Conservation (phyloP, 2,113 vertebrate species). For the Rhodinocichla rosea region DNA sequence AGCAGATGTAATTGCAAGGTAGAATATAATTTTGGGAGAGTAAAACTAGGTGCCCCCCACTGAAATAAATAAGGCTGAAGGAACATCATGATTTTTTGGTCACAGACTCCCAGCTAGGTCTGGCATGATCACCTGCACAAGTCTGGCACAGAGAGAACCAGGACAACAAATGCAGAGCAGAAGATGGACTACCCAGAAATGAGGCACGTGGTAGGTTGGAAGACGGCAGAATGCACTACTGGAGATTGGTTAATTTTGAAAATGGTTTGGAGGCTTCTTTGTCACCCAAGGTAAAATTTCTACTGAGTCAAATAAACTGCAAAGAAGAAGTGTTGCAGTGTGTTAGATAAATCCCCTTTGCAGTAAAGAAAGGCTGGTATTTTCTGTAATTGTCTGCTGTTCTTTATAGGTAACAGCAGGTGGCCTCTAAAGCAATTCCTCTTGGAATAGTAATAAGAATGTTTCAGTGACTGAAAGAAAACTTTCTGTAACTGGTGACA, state of each 20-base stretch:
- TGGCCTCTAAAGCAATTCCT: neutral
- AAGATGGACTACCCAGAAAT: neutral
- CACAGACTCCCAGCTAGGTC: neutral
- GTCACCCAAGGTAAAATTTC: neutral
- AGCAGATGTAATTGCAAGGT: neutral
- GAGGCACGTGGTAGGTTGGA: neutral
- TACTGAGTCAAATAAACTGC: neutral
- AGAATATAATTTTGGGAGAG: neutral
- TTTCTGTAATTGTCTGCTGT: neutral
- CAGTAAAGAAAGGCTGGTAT: neutral
- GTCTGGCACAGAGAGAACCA: neutral
- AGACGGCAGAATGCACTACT: neutral
- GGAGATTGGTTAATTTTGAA: neutral
- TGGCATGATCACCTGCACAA: neutral
- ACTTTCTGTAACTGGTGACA: neutral
- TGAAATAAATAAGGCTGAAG: neutral
- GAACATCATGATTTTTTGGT: neutral
- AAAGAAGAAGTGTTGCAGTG: neutral
- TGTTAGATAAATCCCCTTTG: fast-evolving
- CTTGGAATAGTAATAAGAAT: neutral
- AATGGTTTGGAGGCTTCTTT: neutral
- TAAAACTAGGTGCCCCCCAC: neutral
- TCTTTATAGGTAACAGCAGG: neutral
- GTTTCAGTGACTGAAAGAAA: neutral
- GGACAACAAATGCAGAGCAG: neutral